These are phyloP conservation scores for Bimastos eiseni DNA, from an alignment of 2,888 invertebrate genomes.

Conservation along the genomic window DNA sequence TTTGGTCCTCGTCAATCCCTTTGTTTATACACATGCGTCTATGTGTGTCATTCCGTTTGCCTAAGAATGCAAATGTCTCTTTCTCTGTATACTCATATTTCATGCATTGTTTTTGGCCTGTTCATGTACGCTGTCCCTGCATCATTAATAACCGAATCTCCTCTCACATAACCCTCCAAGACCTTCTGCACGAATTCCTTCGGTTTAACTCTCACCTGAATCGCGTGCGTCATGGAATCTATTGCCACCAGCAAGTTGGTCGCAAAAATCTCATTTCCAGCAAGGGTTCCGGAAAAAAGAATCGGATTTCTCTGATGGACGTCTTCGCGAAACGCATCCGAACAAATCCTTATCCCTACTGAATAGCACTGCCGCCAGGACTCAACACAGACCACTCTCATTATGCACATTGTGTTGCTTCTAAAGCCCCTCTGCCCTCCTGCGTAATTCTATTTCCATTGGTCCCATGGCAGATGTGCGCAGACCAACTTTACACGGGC, in stretches of 20 bases:
- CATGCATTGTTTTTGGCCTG: not conserved
- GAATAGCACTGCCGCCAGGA: not conserved
- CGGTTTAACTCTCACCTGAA: not conserved
- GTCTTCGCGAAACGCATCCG: not conserved
- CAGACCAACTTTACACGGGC: not conserved
- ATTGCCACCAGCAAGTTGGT: not conserved
- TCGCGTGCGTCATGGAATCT: not conserved
- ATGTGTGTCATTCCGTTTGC: not conserved
- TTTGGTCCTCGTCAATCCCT: no score
- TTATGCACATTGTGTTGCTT: slow-evolving; percentile 6
- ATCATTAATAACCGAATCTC: not conserved
- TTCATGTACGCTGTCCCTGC: not conserved
- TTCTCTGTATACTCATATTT: not conserved
- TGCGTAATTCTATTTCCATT: not conserved
- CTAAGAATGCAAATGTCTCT: not conserved
- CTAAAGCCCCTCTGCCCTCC: not conserved
- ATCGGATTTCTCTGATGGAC: not conserved
- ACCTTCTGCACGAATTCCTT: not conserved
- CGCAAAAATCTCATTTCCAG: not conserved
- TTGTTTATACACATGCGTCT: no score
- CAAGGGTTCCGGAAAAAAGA: not conserved
- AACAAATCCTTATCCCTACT: not conserved
- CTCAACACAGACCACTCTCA: not conserved
- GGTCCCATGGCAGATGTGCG: not conserved
- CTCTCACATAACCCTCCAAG: not conserved